Evolutionary conservation across 2,888 invertebrate genomes (phyloP).

Genomic region (Idaea biselata): DNA sequence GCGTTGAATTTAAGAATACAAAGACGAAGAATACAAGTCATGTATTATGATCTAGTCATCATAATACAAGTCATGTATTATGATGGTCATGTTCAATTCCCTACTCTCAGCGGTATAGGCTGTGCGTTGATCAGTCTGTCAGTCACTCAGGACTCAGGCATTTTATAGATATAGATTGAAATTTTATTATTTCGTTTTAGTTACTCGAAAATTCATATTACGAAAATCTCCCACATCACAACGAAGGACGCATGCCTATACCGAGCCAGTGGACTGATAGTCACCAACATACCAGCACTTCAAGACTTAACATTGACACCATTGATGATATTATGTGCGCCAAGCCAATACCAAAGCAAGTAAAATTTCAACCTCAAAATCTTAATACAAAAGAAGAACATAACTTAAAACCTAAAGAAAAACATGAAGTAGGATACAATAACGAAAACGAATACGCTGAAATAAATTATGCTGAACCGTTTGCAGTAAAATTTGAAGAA

Average conservation of each 20-base stretch:
- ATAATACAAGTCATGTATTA: too few species aligned
- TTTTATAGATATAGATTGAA: too few species aligned
- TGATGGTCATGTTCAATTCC: too few species aligned
- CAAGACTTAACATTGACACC: background rate
- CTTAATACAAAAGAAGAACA: background rate
- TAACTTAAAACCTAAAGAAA: background rate
- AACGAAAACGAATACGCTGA: background rate
- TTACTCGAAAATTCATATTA: background rate
- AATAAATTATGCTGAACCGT: background rate
- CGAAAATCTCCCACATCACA: background rate
- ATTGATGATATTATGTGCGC: background rate
- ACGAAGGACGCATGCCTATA: background rate
- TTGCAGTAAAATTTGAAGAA: background rate
- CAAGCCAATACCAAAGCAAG: background rate
- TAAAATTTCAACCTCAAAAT: background rate
- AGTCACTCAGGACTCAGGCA: too few species aligned
- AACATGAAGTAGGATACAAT: background rate
- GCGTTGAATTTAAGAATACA: too few species aligned
- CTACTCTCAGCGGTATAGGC: too few species aligned
- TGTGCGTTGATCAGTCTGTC: too few species aligned
- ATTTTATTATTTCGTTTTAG: background rate
- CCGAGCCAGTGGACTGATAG: background rate
- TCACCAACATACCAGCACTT: background rate
- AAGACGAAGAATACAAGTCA: too few species aligned
- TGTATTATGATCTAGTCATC: too few species aligned